These are phyloP conservation scores for Odontamblyopus lacepedii DNA, from an alignment of 2,797 vertebrate genomes.

Conservation along the genomic window DNA sequence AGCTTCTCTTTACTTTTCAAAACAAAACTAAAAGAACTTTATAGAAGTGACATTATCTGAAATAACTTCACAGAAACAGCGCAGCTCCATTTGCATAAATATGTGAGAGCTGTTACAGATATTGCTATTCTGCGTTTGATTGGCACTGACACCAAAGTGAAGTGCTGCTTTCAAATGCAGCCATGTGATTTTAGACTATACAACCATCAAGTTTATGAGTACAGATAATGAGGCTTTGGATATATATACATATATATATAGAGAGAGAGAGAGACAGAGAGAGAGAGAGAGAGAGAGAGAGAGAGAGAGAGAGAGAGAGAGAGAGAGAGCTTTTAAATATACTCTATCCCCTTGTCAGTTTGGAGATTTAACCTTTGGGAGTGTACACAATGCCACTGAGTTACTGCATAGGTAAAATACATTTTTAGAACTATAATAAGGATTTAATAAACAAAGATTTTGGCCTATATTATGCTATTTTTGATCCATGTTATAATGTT, in stretches of 20 bases:
- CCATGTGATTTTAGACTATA: constrained; percentile 23
- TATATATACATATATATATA: too few relatives aligned
- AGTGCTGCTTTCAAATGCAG: constrained; percentile 34
- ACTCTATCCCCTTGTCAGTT: too few relatives aligned
- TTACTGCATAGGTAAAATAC: too few relatives aligned
- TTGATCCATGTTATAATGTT: too few relatives aligned
- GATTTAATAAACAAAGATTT: too few relatives aligned
- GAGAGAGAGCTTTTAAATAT: too few relatives aligned
- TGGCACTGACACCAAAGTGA: constrained; percentile 44
- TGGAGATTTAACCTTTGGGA: too few relatives aligned
- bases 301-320: neutral
- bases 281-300: too few relatives aligned
- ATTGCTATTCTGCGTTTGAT: constrained; percentile 37
- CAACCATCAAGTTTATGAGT: constrained; percentile 36
- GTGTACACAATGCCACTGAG: too few relatives aligned
- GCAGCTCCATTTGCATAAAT: constrained; percentile 41
- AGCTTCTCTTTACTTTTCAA: neutral
- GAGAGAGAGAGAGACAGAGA: too few relatives aligned
- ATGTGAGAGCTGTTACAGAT: constrained; percentile 17
- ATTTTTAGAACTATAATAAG: too few relatives aligned
- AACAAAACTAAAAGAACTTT: constrained; percentile 9
- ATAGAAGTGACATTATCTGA: constrained; percentile 12
- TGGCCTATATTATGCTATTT: too few relatives aligned
- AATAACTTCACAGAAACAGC: constrained; percentile 26
- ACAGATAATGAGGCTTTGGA: neutral